These are phyloP conservation scores for Hafferia zeledoni DNA, from an alignment of 2,797 vertebrate genomes.

Conservation along the genomic window DNA sequence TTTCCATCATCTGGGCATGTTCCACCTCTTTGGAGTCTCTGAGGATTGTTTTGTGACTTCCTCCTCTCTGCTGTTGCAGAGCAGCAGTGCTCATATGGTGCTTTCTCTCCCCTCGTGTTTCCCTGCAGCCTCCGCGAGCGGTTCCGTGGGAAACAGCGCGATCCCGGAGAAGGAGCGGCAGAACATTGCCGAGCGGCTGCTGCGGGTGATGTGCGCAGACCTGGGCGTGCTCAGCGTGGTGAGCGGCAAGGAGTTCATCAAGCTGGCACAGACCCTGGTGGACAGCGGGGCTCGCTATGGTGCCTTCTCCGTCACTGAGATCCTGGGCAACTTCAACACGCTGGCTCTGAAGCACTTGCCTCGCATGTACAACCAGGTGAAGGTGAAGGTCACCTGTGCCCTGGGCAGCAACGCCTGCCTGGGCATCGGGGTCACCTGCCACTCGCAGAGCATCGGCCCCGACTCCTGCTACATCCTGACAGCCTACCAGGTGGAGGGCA, in stretches of 20 bases:
- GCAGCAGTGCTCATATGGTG: background rate
- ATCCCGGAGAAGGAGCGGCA: constrained; percentile 97
- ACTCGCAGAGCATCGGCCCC: constrained; percentile 89
- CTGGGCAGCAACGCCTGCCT: constrained; percentile 93
- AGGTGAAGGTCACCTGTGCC: constrained; percentile 97
- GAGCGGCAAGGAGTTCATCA: constrained; percentile 96
- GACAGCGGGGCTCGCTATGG: constrained; percentile 96
- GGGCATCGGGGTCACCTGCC: constrained; percentile 95
- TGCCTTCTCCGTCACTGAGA: constrained; percentile 93
- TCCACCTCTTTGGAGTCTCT: background rate
- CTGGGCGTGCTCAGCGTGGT: constrained; percentile 90
- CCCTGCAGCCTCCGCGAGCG: constrained; percentile 69
- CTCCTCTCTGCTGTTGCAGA: background rate
- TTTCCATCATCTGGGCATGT: background rate
- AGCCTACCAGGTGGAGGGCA: constrained; percentile 94
- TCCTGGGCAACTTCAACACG: constrained; percentile 94
- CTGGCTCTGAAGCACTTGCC: constrained; percentile 95
- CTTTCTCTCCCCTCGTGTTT: background rate
- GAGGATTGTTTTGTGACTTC: background rate
- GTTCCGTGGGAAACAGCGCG: constrained; percentile 79
- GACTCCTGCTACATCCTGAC: constrained; percentile 95
- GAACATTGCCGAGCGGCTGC: constrained; percentile 93
- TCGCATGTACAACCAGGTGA: constrained; percentile 99
- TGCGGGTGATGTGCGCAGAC: constrained; percentile 95
- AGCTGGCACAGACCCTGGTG: constrained; percentile 96